Conservation (phyloP, 1,140 invertebrate genomes). For the Drosophila virilis region DNA sequence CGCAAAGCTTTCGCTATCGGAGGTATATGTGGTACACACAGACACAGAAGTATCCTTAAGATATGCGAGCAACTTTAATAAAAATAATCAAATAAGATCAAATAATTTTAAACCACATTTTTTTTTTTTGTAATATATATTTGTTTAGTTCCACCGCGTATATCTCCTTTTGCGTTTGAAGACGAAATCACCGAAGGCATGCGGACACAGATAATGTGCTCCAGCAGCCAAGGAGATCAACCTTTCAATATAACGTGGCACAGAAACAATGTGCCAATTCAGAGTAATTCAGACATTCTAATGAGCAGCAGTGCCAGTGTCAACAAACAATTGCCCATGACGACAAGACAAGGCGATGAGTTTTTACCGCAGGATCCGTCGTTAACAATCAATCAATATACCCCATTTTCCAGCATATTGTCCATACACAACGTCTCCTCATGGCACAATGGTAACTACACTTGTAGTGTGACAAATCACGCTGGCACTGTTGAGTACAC, state of each 20-base stretch:
- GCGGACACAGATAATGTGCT: slow-evolving; percentile 91
- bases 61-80: not conserved
- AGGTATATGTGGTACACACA: no score
- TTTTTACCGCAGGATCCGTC: slow-evolving; percentile 59
- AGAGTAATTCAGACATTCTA: slow-evolving; percentile 33
- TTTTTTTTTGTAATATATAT: slow-evolving; percentile 48
- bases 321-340: slow-evolving; percentile 14
- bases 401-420: slow-evolving; percentile 86
- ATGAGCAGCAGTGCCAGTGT: slow-evolving; percentile 8
- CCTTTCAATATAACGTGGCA: slow-evolving; percentile 90
- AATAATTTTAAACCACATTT: not conserved
- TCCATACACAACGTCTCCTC: slow-evolving; percentile 87
- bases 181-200: slow-evolving; percentile 89
- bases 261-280: slow-evolving; percentile 85
- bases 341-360: slow-evolving; percentile 34
- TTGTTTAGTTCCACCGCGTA: slow-evolving; percentile 87
- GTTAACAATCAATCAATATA: slow-evolving; percentile 82
- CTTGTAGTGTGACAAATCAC: slow-evolving; percentile 87
- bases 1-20: no score
- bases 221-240: slow-evolving; percentile 90
- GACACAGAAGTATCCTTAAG: not conserved
- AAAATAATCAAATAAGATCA: not conserved
- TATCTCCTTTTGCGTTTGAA: slow-evolving; percentile 87
- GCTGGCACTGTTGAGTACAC: slow-evolving; percentile 87
- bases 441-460: slow-evolving; percentile 88